Conservation (phyloP, 1,140 invertebrate species). For the Coenobita brevimanus region DNA sequence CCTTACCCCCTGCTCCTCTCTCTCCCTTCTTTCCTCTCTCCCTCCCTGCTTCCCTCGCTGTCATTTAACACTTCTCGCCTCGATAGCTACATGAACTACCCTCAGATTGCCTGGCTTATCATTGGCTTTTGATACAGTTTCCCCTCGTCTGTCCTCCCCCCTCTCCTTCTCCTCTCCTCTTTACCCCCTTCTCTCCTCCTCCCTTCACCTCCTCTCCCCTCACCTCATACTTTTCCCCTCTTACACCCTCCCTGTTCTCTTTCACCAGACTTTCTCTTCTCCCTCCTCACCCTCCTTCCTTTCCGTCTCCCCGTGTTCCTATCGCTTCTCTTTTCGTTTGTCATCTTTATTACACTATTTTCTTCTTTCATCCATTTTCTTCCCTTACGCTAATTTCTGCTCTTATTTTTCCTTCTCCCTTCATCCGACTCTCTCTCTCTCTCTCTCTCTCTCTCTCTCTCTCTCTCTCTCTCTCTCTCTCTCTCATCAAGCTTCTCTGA, state of each 20-base stretch:
- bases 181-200: background rate
- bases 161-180: background rate
- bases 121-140: too few species aligned
- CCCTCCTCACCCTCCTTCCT: slow-evolving; percentile 28
- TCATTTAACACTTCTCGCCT: background rate
- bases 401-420: background rate
- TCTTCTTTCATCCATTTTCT: background rate
- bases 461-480: background rate
- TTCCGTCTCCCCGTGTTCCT: slow-evolving; percentile 39
- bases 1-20: background rate
- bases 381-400: slow-evolving; percentile 3
- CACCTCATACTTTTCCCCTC: background rate
- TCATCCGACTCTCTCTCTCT: background rate
- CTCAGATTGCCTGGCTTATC: too few species aligned
- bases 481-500: background rate
- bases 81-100: too few species aligned
- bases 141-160: background rate
- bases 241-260: background rate
- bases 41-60: background rate
- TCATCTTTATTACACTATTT: background rate
- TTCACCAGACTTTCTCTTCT: slow-evolving; percentile 7
- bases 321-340: background rate
- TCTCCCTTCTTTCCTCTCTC: background rate
- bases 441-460: background rate
- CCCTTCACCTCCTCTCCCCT: background rate